Percentiles rank a stretch among this genome's conserved stretches.
Evolutionary conservation across 1,140 invertebrate genomes (phyloP).

Genomic region (Orius laevigatus): DNA sequence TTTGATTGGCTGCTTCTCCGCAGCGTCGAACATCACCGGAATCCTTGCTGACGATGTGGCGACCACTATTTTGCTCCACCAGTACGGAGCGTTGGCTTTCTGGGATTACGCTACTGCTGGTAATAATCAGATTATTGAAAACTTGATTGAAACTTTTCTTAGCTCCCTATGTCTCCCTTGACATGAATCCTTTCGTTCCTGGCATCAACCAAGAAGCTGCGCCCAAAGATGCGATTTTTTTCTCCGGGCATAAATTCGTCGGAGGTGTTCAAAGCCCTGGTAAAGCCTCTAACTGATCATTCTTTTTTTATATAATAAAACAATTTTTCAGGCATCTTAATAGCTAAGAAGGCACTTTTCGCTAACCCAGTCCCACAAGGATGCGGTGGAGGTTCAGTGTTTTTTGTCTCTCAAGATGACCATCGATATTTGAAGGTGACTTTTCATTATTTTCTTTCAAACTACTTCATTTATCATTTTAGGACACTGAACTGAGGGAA

Average conservation of each 20-base stretch:
- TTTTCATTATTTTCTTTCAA: conserved; percentile 1
- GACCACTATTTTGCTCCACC: conserved; percentile 64
- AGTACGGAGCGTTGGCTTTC: conserved; percentile 65
- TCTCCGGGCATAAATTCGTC: conserved; percentile 80
- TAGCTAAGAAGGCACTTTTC: conserved; percentile 49
- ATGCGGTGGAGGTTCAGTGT: conserved; percentile 44
- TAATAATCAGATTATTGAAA: conserved; percentile 19
- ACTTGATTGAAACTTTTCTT: conserved; percentile 21
- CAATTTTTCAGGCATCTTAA: conserved; percentile 35
- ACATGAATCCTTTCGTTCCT: conserved; percentile 68
- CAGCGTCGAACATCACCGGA: conserved; percentile 81
- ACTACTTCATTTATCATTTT: conserved; percentile 16
- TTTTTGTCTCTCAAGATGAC: conserved; percentile 36
- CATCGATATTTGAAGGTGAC: conserved; percentile 37
- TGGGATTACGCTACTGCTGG: conserved; percentile 80
- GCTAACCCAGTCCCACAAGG: conserved; percentile 33
- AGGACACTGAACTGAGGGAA: conserved; percentile 53
- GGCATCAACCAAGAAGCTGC: conserved; percentile 48
- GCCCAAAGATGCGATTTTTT: conserved; percentile 79
- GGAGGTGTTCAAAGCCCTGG: conserved; percentile 77
- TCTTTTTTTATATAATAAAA: background rate
- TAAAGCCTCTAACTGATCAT: conserved; percentile 11
- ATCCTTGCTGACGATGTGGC: conserved; percentile 66
- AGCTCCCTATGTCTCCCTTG: conserved; percentile 62
- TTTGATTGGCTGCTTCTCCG: conserved; percentile 73